Conservation (phyloP, 2,888 invertebrate species). For the Cephus sareptanus region DNA sequence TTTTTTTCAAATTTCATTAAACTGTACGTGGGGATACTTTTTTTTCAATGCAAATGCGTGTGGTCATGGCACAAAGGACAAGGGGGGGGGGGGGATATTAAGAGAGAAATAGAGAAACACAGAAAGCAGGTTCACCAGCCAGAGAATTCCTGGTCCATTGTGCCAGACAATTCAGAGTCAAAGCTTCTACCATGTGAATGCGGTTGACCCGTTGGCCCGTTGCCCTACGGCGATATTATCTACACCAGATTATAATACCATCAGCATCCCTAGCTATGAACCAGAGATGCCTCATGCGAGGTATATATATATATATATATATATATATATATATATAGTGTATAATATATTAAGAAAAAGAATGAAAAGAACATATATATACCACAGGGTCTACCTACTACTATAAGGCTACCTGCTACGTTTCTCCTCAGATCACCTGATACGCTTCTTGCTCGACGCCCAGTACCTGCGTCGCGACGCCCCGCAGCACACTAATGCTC, state of each 20-base stretch:
- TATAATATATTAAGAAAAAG: not conserved
- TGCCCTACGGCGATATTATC: constrained; percentile 2
- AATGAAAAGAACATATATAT: not conserved
- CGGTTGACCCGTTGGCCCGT: constrained; percentile 3
- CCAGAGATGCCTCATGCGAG: not conserved
- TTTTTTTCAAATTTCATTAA: not conserved
- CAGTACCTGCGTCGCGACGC: not conserved
- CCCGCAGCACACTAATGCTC: not conserved
- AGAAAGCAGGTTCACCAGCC: not conserved
- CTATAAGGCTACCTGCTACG: not conserved
- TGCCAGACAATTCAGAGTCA: constrained; percentile 4
- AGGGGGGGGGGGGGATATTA: not conserved
- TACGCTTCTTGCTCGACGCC: not conserved
- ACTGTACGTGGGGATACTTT: not conserved
- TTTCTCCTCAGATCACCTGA: not conserved
- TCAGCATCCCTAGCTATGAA: not conserved
- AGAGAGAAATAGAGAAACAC: not conserved
- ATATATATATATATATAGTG: not conserved
- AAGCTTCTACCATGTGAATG: not conserved
- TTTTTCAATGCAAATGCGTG: not conserved
- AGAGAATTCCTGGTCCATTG: not conserved
- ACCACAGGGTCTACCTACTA: no score
- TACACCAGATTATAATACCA: constrained; percentile 6
- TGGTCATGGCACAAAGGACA: not conserved
- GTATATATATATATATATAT: not conserved